A percentile compares a stretch with the other conserved stretches of the same genome.
phyloP scores from a whole-genome alignment of 2,113 vertebrate genomes.

The Phaethornis superciliosus region DNA sequence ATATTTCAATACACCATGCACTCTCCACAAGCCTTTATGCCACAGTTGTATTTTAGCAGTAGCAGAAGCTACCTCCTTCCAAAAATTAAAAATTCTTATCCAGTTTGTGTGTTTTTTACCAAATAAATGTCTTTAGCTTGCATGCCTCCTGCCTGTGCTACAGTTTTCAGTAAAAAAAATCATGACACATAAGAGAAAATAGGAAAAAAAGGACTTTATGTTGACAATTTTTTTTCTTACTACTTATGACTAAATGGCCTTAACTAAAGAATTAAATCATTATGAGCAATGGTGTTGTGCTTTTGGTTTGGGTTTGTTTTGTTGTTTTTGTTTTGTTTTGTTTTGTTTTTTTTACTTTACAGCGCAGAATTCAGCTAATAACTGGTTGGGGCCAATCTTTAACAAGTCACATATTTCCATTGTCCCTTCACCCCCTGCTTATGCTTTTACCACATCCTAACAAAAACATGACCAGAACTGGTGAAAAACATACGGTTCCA shows the following conservation, averaged over 20 bases:
- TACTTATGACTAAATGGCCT: conserved; percentile 70
- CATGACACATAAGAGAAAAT: conserved; percentile 44
- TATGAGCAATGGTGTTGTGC: conserved; percentile 81
- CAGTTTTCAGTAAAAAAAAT: conserved; percentile 56
- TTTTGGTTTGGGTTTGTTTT: background rate
- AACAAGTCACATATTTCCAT: conserved; percentile 90
- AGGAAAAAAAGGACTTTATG: background rate
- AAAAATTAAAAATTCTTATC: conserved; percentile 31
- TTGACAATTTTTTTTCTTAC: conserved; percentile 61
- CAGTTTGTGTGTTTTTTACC: conserved; percentile 51
- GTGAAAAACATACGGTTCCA: conserved; percentile 96
- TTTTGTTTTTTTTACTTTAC: conserved; percentile 54
- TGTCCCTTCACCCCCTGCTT: conserved; percentile 92
- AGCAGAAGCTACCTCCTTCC: conserved; percentile 44
- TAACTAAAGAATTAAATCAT: conserved; percentile 83
- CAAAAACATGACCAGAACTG: conserved; percentile 98
- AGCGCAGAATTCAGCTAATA: conserved; percentile 86
- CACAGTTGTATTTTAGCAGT: conserved; percentile 60
- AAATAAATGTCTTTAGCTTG: conserved; percentile 63
- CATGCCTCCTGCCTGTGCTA: conserved; percentile 61
- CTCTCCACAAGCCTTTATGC: conserved; percentile 19
- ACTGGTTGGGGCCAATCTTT: conserved; percentile 88
- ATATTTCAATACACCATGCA: background rate
- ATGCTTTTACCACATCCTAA: conserved; percentile 99
- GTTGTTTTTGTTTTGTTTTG: too few species aligned